Conservation (phyloP, 2,797 vertebrate species). For the Sylvia borin region DNA sequence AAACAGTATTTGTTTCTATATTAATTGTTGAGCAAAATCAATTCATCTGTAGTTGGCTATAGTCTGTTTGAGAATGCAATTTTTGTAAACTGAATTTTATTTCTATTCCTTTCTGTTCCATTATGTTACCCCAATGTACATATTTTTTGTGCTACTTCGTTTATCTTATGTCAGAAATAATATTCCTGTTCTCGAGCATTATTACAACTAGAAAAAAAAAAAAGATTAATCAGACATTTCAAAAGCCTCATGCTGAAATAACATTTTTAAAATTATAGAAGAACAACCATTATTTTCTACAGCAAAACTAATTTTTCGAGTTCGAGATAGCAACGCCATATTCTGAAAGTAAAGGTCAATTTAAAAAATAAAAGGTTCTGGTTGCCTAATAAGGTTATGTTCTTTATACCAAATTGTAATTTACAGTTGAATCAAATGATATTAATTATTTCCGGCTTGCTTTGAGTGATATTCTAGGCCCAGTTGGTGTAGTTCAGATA, state of each 20-base stretch:
- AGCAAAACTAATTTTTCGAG: background rate
- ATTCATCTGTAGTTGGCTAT: background rate
- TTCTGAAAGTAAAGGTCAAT: slow-evolving; percentile 11
- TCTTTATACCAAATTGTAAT: background rate
- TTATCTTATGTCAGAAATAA: slow-evolving; percentile 55
- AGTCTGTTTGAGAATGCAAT: slow-evolving; percentile 20
- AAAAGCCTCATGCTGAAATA: background rate
- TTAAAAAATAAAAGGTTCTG: background rate
- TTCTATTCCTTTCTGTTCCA: background rate
- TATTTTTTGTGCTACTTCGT: slow-evolving; percentile 23
- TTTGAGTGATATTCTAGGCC: background rate
- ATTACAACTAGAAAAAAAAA: background rate
- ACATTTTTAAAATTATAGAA: slow-evolving; percentile 10
- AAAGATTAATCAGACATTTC: slow-evolving; percentile 51
- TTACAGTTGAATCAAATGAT: background rate
- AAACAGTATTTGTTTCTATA: slow-evolving; percentile 7
- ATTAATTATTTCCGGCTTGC: slow-evolving; percentile 3
- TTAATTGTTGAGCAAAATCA: slow-evolving; percentile 25
- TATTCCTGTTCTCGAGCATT: background rate
- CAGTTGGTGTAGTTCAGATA: background rate
- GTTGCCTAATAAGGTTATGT: background rate
- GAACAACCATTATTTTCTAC: background rate
- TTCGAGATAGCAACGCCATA: background rate
- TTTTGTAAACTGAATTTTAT: slow-evolving; percentile 42
- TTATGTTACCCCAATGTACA: slow-evolving; percentile 22